Evolutionary conservation across 2,888 invertebrate species (phyloP), one percentile per base, ranked within the genome.

Genomic region (Hyposoter dolosus): DNA sequence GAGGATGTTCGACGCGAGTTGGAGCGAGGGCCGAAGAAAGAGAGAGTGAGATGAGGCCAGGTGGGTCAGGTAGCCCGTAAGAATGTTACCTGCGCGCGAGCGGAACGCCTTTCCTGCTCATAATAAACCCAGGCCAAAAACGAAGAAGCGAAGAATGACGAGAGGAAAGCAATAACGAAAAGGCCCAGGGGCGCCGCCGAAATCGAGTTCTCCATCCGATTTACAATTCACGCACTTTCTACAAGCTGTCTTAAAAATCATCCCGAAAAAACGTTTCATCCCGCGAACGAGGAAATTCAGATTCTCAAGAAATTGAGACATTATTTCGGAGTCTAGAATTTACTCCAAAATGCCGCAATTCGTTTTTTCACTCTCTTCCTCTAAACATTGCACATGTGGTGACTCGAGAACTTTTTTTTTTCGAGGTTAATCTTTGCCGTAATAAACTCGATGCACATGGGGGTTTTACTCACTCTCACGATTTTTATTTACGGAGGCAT

Each of bases 61-160:
- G 91, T 92, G 92, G 91, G 90, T 91, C 92, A 91, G 92, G 93
- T 92, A 92, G 90, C 77, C 84, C 76, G 87, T 81, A 89, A 88
- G 89, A 91, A 90, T 88, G 90, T 90, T 91, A 91, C 90, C 91
- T 90, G 89, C 88, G 85, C 86, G 84, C 86, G 82, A 83, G 83
- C 81, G 86, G 82, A 89, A 88, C 87, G 89, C 89, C 88, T 89
- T 75, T 74, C 84, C 68, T 81, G 80, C 63, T 19, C 60, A 40
- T 60, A 77, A 80, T 72, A 72, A 72, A 75, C 15, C 60, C 56
- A 60, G 68, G 35, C 75, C 60, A 60, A 60, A 60, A 74, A 19
- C 63, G 53, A 15, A 69, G 66, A 43, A 74, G n/a, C 63, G 53
- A 15, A 69, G 69, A 69, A 35, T 28, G 32, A 43, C 19, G 28